Evolutionary conservation across 2,797 vertebrate species (phyloP), one percentile per base, ranked within the genome.

Genomic region (Girardinus metallicus): DNA sequence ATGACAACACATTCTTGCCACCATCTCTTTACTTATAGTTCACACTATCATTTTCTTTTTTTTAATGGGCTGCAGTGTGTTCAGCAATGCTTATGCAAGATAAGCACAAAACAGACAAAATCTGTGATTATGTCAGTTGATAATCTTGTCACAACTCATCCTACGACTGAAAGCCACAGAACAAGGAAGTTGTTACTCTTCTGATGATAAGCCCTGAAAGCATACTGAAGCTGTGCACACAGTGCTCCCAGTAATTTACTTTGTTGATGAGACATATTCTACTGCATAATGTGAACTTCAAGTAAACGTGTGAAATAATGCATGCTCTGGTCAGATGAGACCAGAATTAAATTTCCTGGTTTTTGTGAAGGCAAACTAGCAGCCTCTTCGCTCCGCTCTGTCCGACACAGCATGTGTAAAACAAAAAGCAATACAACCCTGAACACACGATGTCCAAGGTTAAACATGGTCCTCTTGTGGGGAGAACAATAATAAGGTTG

Each of bases 141-240:
- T 41, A 68, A 68, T 39, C 64, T 68, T 68, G 64, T 68, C 64
- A 68, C 36, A 68, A 68, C 64, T 68, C 64, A 68, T 68, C 36
- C 64, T 41, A 41, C 0, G 36, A 41, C 36, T 68, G 64, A 68
- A 41, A 41, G 64, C 36, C 8, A 5, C 21, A 68, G 64, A 39
- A 68, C 4, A 1, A 68, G 64, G 64, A 68, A 41, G 64, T 41
- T 23, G 36, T 41, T 68, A 26, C 64, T 41, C 64, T 36, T 66
- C 64, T 66, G 66, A n/a, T 23, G 5, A 26, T 41, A 68, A 41
- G 21, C 36, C 64, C 64, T 13, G 36, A 39, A 23, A 7, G 13
- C 10, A n/a, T 2, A 12, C 10, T 41, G 36, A 68, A 70, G 66
- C 66, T 70, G 41, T 70, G 41, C 39, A 39, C 16, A 66, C n/a